These are phyloP conservation scores for Psophia crepitans DNA, from an alignment of 2,113 vertebrate species.

Conservation along the genomic window DNA sequence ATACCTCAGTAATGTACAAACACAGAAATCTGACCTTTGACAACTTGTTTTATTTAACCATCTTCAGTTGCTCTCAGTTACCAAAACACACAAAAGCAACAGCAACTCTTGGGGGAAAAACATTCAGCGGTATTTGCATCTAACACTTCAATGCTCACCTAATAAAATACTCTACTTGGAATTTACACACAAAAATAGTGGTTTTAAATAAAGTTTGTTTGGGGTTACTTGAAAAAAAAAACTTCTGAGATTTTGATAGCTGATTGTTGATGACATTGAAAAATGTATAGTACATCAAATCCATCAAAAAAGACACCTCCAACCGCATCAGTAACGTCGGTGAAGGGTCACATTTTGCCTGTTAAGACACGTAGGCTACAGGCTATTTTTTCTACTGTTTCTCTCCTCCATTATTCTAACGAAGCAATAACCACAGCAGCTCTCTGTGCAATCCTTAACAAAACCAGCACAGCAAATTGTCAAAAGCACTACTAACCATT, in stretches of 20 bases:
- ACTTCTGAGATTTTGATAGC: not conserved
- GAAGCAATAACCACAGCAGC: not conserved
- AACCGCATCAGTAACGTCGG: not conserved
- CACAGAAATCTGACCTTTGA: not conserved
- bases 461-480: not conserved
- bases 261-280: not conserved
- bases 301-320: not conserved
- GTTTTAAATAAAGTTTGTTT: not conserved
- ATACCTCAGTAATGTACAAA: not conserved
- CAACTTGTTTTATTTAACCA: not conserved
- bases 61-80: not conserved
- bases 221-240: not conserved
- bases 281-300: not conserved
- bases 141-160: not conserved
- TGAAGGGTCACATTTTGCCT: not conserved
- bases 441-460: not conserved
- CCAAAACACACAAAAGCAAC: not conserved
- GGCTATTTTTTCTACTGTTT: not conserved
- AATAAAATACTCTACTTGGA: not conserved
- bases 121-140: not conserved
- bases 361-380: not conserved
- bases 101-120: fast-evolving
- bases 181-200: not conserved
- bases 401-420: not conserved
- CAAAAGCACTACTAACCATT: not conserved